A percentile compares a stretch with the other conserved stretches of the same genome.
phyloP scores from a whole-genome alignment of 2,888 invertebrate species.

The Zygaena filipendulae region DNA sequence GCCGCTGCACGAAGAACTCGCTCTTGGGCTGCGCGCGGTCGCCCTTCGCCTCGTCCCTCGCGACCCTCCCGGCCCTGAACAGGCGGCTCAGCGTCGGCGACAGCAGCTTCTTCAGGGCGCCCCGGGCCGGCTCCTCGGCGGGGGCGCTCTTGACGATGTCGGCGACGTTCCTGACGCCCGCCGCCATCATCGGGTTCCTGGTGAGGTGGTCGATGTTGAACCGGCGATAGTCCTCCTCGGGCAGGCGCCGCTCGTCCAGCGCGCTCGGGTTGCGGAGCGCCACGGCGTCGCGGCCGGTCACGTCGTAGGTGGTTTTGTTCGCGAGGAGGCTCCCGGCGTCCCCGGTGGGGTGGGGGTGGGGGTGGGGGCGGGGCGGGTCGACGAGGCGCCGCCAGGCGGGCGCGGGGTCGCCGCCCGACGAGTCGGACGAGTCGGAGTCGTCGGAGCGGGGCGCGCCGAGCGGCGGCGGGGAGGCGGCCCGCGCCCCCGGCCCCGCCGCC shows the following conservation, averaged over 20 bases:
- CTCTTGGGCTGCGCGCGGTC: constrained; percentile 45
- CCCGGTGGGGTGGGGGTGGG: neutral
- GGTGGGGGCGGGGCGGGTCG: constrained; percentile 13
- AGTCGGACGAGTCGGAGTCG: constrained; percentile 21
- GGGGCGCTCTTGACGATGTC: constrained; percentile 20
- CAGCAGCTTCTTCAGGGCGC: constrained; percentile 39
- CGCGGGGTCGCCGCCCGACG: constrained; percentile 25
- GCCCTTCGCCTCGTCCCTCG: constrained; percentile 24
- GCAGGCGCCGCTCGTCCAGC: constrained; percentile 28
- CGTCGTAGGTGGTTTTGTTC: constrained; percentile 41
- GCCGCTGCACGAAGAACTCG: constrained; percentile 51
- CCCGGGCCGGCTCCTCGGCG: constrained; percentile 29
- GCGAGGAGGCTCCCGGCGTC: constrained; percentile 25
- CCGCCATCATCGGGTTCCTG: constrained; percentile 29
- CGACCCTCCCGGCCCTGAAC: constrained; percentile 36
- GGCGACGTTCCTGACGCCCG: constrained; percentile 32
- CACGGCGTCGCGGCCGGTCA: constrained; percentile 33
- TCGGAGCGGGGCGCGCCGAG: constrained; percentile 28
- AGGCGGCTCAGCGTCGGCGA: constrained; percentile 54
- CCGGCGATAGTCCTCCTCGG: constrained; percentile 32
- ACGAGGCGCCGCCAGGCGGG: constrained; percentile 28
- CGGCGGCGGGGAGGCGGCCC: constrained; percentile 25
- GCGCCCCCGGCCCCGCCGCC: constrained; percentile 37
- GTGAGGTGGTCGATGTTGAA: constrained; percentile 39
- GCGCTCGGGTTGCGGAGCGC: constrained; percentile 24